A percentile compares a stretch with the other conserved stretches of the same genome.
Conservation (phyloP, 2,888 invertebrate species). For the Hesperia comma region DNA sequence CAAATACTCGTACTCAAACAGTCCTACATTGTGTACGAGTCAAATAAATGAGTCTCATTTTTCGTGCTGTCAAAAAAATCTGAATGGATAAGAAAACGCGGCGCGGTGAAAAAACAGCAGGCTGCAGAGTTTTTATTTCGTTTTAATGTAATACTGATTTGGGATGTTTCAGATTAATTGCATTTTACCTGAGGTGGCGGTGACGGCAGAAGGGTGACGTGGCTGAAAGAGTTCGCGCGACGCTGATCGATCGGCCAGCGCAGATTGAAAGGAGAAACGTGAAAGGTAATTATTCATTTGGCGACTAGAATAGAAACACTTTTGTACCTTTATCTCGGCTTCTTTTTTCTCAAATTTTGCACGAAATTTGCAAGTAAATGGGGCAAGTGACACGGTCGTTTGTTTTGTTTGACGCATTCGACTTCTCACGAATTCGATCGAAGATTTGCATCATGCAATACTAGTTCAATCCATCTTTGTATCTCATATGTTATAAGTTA, state of each 20-base stretch:
- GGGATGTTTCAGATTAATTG: constrained; percentile 84
- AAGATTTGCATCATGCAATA: constrained; percentile 31
- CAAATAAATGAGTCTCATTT: constrained; percentile 84
- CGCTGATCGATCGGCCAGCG: constrained; percentile 80
- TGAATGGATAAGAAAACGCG: constrained; percentile 83
- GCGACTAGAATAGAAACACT: constrained; percentile 83
- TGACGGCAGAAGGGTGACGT: constrained; percentile 73
- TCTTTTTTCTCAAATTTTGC: constrained; percentile 78
- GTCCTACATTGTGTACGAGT: constrained; percentile 84
- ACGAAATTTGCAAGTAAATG: constrained; percentile 84
- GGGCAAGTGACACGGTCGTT: constrained; percentile 79
- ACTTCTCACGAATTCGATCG: constrained; percentile 72
- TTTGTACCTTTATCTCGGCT: constrained; percentile 81
- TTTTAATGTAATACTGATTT: constrained; percentile 84
- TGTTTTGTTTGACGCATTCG: constrained; percentile 70
- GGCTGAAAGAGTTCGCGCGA: constrained; percentile 81
- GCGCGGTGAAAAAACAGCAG: constrained; percentile 77
- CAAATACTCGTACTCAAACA: constrained; percentile 85
- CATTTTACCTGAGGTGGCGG: constrained; percentile 76
- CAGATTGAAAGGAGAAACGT: constrained; percentile 83
- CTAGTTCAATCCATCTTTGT: background rate
- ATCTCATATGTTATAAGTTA: constrained; percentile 2
- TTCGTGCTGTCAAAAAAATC: constrained; percentile 85
- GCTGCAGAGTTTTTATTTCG: constrained; percentile 77
- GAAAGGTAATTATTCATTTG: constrained; percentile 84